A percentile compares a stretch with the other conserved stretches of the same genome.
Evolutionary conservation across 2,888 invertebrate genomes (phyloP).

Genomic region (Aphodius sticticus): DNA sequence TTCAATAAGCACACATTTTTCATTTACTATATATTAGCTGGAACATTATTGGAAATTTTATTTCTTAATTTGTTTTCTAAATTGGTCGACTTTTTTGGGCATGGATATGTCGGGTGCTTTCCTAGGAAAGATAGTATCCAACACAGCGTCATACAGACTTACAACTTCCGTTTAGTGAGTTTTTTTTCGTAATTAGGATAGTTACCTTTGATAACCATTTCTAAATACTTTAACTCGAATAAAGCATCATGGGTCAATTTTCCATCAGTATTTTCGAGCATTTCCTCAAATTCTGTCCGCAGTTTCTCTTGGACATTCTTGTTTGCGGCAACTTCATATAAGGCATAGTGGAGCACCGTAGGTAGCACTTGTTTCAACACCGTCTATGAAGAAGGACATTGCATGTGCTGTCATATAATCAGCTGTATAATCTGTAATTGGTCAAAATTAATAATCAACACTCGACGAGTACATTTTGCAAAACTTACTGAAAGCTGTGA

Average conservation of each 20-base stretch:
- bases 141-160: too few relatives aligned
- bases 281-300: constrained; percentile 57
- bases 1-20: too few relatives aligned
- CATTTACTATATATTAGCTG: too few relatives aligned
- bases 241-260: constrained; percentile 61
- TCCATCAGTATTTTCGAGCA: constrained; percentile 54
- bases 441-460: neutral
- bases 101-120: too few relatives aligned
- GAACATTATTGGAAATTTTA: too few relatives aligned
- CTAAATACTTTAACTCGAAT: constrained; percentile 61
- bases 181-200: too few relatives aligned
- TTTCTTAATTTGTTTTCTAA: too few relatives aligned
- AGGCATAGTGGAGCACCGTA: constrained; percentile 59
- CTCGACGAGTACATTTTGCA: neutral
- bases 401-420: constrained; percentile 64
- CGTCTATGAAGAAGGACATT: constrained; percentile 64
- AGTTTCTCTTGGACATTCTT: constrained; percentile 58
- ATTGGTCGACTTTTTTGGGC: too few relatives aligned
- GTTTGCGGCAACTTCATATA: constrained; percentile 62
- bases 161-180: too few relatives aligned
- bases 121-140: too few relatives aligned
- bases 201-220: constrained; percentile 60
- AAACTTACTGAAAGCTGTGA: constrained; percentile 28
- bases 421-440: constrained; percentile 50
- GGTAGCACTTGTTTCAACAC: constrained; percentile 65